A percentile compares a stretch with the other conserved stretches of the same genome.
Evolutionary conservation across 2,888 invertebrate genomes (phyloP).

Genomic region (Cataglyphis altisquamis): DNA sequence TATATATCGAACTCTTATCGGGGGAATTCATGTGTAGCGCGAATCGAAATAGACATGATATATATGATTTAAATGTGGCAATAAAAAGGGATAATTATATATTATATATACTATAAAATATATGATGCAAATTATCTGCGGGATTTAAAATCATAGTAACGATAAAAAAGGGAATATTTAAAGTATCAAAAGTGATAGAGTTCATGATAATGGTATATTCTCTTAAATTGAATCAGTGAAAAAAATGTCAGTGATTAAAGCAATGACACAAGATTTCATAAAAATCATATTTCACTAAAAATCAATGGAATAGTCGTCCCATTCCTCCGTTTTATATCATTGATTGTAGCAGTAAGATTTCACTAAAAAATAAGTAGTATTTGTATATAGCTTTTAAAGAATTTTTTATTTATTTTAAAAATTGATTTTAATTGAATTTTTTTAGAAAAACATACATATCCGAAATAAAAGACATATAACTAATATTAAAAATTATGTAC

Average conservation of each 20-base stretch:
- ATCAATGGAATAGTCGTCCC: neutral
- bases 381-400: too few species aligned
- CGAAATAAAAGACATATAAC: too few species aligned
- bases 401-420: too few species aligned
- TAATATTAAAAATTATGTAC: too few species aligned
- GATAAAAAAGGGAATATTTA: neutral
- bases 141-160: neutral
- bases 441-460: too few species aligned
- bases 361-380: too few species aligned
- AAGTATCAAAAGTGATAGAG: neutral
- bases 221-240: neutral
- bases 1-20: slow-evolving; percentile 18
- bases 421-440: too few species aligned
- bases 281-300: neutral
- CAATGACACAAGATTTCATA: neutral
- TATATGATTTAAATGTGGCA: neutral
- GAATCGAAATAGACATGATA: neutral
- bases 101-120: neutral
- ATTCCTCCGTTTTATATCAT: too few species aligned
- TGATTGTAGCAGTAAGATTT: too few species aligned
- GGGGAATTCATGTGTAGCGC: neutral
- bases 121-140: neutral
- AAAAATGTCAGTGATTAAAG: neutral
- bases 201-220: neutral
- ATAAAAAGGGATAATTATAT: slow-evolving; percentile 24